phyloP scores from a whole-genome alignment of 2,888 invertebrate species.

The Ethmia dodecea region DNA sequence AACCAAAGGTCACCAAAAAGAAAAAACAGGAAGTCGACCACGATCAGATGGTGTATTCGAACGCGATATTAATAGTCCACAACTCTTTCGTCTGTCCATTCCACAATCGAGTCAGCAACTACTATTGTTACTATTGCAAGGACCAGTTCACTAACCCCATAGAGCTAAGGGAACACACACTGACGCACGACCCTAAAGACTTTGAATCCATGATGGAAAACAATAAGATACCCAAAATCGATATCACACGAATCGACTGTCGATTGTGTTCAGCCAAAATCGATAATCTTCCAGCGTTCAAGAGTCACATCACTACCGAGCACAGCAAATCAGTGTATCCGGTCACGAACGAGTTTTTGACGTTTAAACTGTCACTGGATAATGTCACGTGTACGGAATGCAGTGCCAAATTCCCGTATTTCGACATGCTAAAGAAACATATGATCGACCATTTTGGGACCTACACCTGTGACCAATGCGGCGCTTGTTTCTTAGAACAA shows the following conservation, averaged over 20 bases:
- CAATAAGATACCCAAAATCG: conserved; percentile 59
- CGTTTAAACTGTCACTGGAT: conserved; percentile 48
- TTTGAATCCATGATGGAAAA: conserved; percentile 48
- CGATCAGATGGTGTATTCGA: conserved; percentile 45
- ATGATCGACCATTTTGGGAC: conserved; percentile 64
- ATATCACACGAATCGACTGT: conserved; percentile 61
- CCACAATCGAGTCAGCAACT: conserved; percentile 54
- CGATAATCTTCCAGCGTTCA: conserved; percentile 42
- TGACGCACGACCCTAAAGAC: conserved; percentile 46
- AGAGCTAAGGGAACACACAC: conserved; percentile 55
- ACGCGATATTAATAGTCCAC: conserved; percentile 49
- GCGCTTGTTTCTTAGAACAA: conserved; percentile 64
- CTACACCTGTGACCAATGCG: conserved; percentile 57
- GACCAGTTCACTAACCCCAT: conserved; percentile 59
- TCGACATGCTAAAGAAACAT: conserved; percentile 55
- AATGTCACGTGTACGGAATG: conserved; percentile 59
- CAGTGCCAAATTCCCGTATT: conserved; percentile 45
- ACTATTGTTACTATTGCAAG: conserved; percentile 63
- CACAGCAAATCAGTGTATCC: conserved; percentile 40
- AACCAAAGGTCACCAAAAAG: conserved; percentile 15
- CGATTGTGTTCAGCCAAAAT: conserved; percentile 53
- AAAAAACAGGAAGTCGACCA: conserved; percentile 34
- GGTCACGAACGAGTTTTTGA: conserved; percentile 51
- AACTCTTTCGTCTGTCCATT: conserved; percentile 61
- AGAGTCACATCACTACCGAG: conserved; percentile 36